Conservation (phyloP, 2,888 invertebrate species). For the Cosmorhoe ocellata region DNA sequence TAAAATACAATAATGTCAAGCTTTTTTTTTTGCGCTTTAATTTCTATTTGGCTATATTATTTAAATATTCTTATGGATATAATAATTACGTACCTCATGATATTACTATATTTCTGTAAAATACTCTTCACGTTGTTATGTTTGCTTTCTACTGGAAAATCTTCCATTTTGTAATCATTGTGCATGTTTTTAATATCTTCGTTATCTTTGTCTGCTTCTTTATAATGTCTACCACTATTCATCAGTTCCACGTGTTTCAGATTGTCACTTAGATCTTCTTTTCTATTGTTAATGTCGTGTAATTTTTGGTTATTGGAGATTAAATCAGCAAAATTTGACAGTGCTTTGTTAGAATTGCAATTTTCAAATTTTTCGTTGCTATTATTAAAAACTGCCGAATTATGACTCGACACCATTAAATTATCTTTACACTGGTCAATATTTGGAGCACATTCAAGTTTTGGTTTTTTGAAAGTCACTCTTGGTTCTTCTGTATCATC, state of each 20-base stretch:
- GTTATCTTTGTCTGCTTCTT: constrained; percentile 2
- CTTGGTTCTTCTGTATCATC: neutral
- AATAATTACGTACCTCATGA: constrained; percentile 50
- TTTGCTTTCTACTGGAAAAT: constrained; percentile 18
- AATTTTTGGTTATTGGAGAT: too few species aligned
- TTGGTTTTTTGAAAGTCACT: neutral
- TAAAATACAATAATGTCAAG: constrained; percentile 2
- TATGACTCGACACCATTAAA: neutral
- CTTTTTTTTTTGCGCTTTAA: too few species aligned
- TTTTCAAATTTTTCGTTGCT: neutral
- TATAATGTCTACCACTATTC: neutral
- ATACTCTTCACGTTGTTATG: constrained; percentile 43
- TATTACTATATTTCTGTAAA: constrained; percentile 56
- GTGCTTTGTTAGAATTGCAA: neutral
- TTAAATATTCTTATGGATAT: too few species aligned
- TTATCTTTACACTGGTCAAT: neutral
- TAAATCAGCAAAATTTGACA: neutral
- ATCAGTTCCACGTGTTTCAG: neutral
- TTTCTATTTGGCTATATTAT: too few species aligned
- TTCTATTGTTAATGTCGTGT: neutral
- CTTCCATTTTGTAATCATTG: constrained; percentile 5
- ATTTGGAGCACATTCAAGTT: neutral
- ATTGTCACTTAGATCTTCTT: neutral
- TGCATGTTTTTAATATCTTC: neutral
- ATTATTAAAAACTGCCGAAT: neutral